These are phyloP conservation scores for Pseudomyrmex sp. DNA, from an alignment of 1,140 invertebrate genomes.

Conservation along the genomic window DNA sequence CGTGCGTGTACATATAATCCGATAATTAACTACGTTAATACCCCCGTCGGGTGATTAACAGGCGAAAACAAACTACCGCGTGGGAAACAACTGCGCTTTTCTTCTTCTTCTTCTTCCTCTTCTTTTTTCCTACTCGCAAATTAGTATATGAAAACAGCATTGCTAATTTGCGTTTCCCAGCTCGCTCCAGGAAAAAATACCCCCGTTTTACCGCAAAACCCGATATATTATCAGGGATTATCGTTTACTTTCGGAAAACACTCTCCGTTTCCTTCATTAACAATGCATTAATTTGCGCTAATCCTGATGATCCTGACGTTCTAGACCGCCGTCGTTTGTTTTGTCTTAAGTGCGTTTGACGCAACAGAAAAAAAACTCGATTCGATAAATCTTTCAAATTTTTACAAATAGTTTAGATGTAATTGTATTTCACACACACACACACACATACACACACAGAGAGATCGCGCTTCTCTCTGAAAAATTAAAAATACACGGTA, in stretches of 20 bases:
- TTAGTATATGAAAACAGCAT: conserved; percentile 32
- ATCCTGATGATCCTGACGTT: conserved; percentile 21
- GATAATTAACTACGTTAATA: conserved; percentile 37
- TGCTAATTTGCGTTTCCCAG: conserved; percentile 22
- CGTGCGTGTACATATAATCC: conserved; percentile 9
- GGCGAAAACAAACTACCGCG: not conserved
- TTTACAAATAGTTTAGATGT: not conserved
- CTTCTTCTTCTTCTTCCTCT: no score
- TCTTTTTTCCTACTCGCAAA: not conserved
- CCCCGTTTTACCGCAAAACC: not conserved
- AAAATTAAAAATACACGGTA: conserved; percentile 14
- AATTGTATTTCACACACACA: no score
- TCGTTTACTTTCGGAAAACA: conserved; percentile 21
- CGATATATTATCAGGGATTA: conserved; percentile 27
- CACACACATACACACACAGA: no score
- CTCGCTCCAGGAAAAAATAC: not conserved
- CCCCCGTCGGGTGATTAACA: conserved; percentile 26
- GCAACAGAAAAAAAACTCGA: not conserved
- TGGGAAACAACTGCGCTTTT: conserved; percentile 6
- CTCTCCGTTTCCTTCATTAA: conserved; percentile 30
- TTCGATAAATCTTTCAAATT: conserved; percentile 2
- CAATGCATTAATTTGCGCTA: conserved; percentile 16
- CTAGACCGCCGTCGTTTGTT: conserved; percentile 19
- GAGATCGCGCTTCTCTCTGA: no score
- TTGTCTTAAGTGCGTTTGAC: not conserved